Evolutionary conservation across 2,797 vertebrate genomes (phyloP).

Genomic region (Orestias chungarensis): DNA sequence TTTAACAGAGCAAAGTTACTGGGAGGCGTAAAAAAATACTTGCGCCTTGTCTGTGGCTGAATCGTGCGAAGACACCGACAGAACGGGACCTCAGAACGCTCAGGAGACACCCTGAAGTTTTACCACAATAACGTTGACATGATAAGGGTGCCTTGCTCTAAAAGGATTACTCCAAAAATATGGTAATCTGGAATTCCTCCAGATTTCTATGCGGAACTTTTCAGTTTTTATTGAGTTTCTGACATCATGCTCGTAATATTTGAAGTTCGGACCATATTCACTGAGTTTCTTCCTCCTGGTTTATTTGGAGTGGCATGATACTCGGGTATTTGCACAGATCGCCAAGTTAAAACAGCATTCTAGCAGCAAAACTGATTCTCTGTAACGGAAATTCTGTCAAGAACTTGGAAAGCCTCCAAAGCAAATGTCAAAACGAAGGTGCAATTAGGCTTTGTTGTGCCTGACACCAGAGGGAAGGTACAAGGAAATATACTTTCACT

Average conservation of each 20-base stretch:
- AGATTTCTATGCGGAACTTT: slow-evolving; percentile 6
- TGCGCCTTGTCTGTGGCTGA: slow-evolving; percentile 22
- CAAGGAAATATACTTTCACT: background rate
- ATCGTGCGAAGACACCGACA: slow-evolving; percentile 6
- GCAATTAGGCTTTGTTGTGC: background rate
- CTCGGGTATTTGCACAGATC: slow-evolving; percentile 31
- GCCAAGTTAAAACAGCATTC: background rate
- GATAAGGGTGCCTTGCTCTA: rapidly evolving
- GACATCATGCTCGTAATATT: slow-evolving; percentile 16
- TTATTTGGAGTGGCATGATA: slow-evolving; percentile 28
- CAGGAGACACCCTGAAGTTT: background rate
- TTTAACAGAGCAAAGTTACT: slow-evolving; percentile 5
- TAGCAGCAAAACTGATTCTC: background rate
- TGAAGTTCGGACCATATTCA: slow-evolving; percentile 21
- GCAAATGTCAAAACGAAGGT: background rate
- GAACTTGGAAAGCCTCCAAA: slow-evolving; percentile 1
- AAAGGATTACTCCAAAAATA: too few relatives aligned
- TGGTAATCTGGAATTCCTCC: slow-evolving; percentile 17
- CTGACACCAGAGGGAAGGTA: background rate
- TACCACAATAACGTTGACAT: slow-evolving; percentile 9
- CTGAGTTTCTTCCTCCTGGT: slow-evolving; percentile 19
- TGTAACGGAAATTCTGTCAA: background rate
- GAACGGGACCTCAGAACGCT: slow-evolving; percentile 20
- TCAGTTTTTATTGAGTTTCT: background rate
- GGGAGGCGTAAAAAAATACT: slow-evolving; percentile 26